Evolutionary conservation across 2,888 invertebrate species (phyloP), one percentile per base, ranked within the genome.

Genomic region (Trichacis sp.): DNA sequence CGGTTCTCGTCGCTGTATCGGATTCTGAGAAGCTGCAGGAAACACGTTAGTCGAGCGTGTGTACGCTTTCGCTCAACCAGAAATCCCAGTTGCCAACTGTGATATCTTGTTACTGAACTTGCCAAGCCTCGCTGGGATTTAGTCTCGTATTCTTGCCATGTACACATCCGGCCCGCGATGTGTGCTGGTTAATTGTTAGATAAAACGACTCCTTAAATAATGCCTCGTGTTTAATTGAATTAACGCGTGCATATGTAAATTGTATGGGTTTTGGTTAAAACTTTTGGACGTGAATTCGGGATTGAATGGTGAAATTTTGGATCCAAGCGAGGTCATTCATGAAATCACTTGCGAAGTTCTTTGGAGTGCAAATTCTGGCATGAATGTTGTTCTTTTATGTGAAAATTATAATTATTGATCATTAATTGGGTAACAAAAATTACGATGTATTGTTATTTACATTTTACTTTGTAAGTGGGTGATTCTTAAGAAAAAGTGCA

Each of bases 51-150:
- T 47, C 36, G 50, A 40, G 62, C 48, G 55, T 67, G 68, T 68
- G 67, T 62, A 46, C 62, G 54, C 64, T 66, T 64, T 68, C 71
- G 60, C 69, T 74, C 68, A 54, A 60, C 61, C 72, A 69, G 65
- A 74, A 76, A 71, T 71, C 68, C 71, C 71, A 70, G 65, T 73
- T 76, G 65, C 69, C 64, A 71, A 68, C 70, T 65, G 72, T 54
- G 57, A 70, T 74, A 73, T 74, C 72, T 72, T 70, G 70, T 75
- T 73, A 75, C 69, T 68, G 60, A 73, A 72, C 70, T 69, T 60
- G 57, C 56, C 53, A 59, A 33, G 49, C 29, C 20, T 20, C 47
- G 51, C 20, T 42, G 49, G 17, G 55, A 43, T 52, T 43, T 42
- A 43, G 52, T 52, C 52, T 52, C 43, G 52, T 52, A 52, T 52